These are phyloP conservation scores for Rhinatrema bivittatum DNA, from an alignment of 2,797 vertebrate species.

Conservation along the genomic window DNA sequence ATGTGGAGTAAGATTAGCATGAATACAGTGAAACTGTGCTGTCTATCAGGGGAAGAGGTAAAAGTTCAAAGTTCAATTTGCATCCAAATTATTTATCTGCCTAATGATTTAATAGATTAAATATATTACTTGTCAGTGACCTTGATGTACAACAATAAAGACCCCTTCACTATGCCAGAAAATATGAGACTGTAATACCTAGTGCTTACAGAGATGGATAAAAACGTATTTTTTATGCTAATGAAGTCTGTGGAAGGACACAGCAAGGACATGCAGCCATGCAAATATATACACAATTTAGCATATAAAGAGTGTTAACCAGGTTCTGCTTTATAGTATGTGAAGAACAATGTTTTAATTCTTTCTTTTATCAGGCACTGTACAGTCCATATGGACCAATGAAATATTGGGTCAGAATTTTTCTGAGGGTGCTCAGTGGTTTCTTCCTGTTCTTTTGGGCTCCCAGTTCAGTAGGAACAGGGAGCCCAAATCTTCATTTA, in stretches of 20 bases:
- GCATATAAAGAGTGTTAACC: fast-evolving
- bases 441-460: too few species aligned
- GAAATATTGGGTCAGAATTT: too few species aligned
- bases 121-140: constrained; percentile 78
- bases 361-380: too few species aligned
- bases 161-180: constrained; percentile 40
- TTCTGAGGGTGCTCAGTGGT: too few species aligned
- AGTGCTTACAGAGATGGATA: constrained; percentile 29
- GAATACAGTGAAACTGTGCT: constrained; percentile 56
- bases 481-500: too few species aligned
- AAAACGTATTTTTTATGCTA: constrained; percentile 62
- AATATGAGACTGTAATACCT: constrained; percentile 49
- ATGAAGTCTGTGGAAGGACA: constrained; percentile 66
- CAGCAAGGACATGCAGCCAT: constrained; percentile 48
- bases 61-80: constrained; percentile 82
- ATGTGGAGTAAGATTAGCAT: constrained; percentile 35
- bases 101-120: constrained; percentile 86
- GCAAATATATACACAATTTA: constrained; percentile 20
- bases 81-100: constrained; percentile 90
- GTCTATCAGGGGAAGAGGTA: constrained; percentile 71
- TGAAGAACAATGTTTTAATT: too few species aligned
- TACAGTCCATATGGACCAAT: too few species aligned
- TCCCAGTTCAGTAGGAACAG: too few species aligned
- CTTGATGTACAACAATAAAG: constrained; percentile 68
- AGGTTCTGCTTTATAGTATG: neutral